Conservation (phyloP, 1,140 invertebrate genomes). For the Penaeus chinensis region DNA sequence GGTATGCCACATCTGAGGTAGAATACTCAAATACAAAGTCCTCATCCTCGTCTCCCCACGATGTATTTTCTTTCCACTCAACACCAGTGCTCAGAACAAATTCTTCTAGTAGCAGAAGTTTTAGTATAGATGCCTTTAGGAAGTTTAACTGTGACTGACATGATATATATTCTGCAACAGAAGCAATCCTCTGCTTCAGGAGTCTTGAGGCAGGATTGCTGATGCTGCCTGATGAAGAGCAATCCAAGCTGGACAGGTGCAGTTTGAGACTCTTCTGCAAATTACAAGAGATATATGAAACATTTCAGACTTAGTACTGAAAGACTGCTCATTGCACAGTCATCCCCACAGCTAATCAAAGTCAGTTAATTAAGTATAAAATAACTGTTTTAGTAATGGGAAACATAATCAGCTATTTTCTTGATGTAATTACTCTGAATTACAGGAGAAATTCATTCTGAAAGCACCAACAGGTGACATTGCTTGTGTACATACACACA, state of each 20-base stretch:
- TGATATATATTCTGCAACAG: slow-evolving; percentile 52
- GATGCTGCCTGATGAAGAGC: slow-evolving; percentile 36
- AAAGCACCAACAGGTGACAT: too few species aligned
- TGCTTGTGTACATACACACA: too few species aligned
- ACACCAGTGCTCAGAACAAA: slow-evolving; percentile 55
- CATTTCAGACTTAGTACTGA: background rate
- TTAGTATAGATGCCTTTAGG: slow-evolving; percentile 47
- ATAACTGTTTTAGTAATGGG: too few species aligned
- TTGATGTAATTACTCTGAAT: too few species aligned
- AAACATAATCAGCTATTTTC: too few species aligned
- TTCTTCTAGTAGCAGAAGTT: slow-evolving; percentile 46
- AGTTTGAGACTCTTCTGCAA: slow-evolving; percentile 32
- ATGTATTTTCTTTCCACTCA: slow-evolving; percentile 33
- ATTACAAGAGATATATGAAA: background rate
- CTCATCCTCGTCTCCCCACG: slow-evolving; percentile 25
- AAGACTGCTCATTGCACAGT: too few species aligned
- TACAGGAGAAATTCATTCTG: too few species aligned
- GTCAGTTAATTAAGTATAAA: too few species aligned
- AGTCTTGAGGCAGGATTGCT: slow-evolving; percentile 50
- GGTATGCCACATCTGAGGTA: slow-evolving; percentile 46
- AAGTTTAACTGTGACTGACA: slow-evolving; percentile 54
- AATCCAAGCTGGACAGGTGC: slow-evolving; percentile 47
- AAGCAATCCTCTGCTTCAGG: slow-evolving; percentile 45
- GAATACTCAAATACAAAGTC: slow-evolving; percentile 48
- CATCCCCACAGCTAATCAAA: too few species aligned